Base-by-base conservation (phyloP, 2,888 invertebrate genomes). In the Cerastis leucographa region DNA sequence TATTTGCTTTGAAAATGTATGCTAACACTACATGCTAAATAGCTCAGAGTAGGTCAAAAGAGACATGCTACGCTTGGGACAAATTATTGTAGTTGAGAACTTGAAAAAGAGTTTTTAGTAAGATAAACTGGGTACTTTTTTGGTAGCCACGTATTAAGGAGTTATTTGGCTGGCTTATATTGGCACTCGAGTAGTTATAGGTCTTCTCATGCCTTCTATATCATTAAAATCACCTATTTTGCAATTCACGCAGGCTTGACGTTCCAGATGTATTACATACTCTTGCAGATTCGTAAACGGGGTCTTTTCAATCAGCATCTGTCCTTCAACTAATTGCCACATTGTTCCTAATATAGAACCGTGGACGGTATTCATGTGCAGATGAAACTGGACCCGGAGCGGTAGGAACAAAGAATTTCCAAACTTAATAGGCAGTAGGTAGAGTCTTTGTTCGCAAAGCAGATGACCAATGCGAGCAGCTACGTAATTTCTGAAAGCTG, bases 21-120 rank as follows among this genome's bases (percentile, higher is more conserved):
- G 66, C 77, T 68, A 66, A 54, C 70, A 65, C 49, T 25, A 29
- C 78, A 78, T 78, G 51, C 78, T 73, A 64, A 82, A 80, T 83
- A 77, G 42, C 67, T 25, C 9, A 67, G 72, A 85, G 83, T 87
- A 85, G 87, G 88, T 87, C 89, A 82, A 80, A 79, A 74, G 78
- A 81, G 73, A 85, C 76, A 74, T 44, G 77, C 6, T 22, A 75
- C 40, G 65, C 54, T 79, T 68, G 35, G 35, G 42, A 68, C 44
- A 12, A 29, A 51, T 44, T 40, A 51, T 44, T 40, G 12, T 22
- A 61, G 65, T 54, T 56, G n/a, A 51, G 22, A 25, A 17, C 2
- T n/a, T 44, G 14, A 35, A n/a, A 51, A 29, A 19, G 12, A 65
- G 35, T 29, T 46, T 69, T 46, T 67, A 14, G 2, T n/a, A 29